Evolutionary conservation across 2,888 invertebrate species (phyloP).

Genomic region (Tethea ocularis): DNA sequence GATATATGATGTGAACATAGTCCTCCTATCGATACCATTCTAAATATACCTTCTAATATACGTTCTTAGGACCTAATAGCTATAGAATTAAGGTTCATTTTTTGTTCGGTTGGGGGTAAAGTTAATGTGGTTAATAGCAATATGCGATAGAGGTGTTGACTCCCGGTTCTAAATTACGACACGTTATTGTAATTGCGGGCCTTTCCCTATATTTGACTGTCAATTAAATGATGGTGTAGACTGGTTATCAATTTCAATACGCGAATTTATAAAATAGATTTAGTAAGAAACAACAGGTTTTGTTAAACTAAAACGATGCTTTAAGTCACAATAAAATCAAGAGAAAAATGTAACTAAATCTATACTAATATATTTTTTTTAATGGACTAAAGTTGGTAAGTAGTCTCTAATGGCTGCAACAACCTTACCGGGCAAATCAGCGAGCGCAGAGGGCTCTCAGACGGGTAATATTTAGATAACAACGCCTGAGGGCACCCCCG

Average conservation of each 20-base stretch:
- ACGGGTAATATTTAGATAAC: no score
- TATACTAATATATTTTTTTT: no score
- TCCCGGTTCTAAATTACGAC: constrained; percentile 49
- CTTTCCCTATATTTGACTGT: constrained; percentile 35
- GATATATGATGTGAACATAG: constrained; percentile 55
- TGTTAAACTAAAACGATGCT: no score
- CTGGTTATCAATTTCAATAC: neutral
- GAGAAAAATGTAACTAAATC: no score
- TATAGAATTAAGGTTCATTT: constrained; percentile 16
- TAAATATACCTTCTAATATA: constrained; percentile 24
- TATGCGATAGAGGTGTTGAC: constrained; percentile 45
- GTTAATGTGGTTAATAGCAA: constrained; percentile 19
- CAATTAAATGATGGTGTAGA: constrained; percentile 39
- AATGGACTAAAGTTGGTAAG: no score
- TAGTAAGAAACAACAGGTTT: no score
- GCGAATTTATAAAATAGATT: no score
- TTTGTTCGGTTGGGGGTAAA: constrained; percentile 2
- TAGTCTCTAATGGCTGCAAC: no score
- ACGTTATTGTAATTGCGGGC: constrained; percentile 47
- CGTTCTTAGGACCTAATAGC: constrained; percentile 6
- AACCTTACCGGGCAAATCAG: no score
- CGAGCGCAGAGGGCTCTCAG: no score
- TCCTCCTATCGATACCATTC: constrained; percentile 28
- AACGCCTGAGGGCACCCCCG: no score
- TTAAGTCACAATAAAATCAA: no score